Conservation (phyloP, 2,113 vertebrate species). For the Cathartes aura region DNA sequence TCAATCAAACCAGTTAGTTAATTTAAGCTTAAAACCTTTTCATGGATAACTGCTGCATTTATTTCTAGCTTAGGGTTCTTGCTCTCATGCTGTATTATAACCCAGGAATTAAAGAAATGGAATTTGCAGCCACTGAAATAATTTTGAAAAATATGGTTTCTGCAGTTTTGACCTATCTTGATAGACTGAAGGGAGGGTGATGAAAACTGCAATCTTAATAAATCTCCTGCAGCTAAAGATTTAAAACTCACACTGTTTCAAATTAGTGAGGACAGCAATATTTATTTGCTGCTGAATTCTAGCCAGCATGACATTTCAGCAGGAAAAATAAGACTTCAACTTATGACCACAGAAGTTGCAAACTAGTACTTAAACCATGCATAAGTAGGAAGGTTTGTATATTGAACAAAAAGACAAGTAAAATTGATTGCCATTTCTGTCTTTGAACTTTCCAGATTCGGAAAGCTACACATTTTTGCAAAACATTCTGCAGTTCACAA, state of each 20-base stretch:
- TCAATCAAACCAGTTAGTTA: background rate
- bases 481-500: background rate
- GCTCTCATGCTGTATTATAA: background rate
- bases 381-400: background rate
- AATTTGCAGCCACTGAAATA: constrained; percentile 28
- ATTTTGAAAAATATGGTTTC: constrained; percentile 30
- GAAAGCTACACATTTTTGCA: background rate
- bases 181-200: constrained; percentile 68
- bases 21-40: constrained; percentile 22
- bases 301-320: constrained; percentile 75
- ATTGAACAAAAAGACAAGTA: background rate
- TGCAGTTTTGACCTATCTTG: constrained; percentile 66
- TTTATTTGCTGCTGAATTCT: constrained; percentile 78
- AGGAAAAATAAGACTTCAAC: constrained; percentile 74
- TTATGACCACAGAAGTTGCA: constrained; percentile 62
- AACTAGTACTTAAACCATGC: constrained; percentile 14
- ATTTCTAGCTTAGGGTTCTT: background rate
- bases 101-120: constrained; percentile 20
- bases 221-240: constrained; percentile 75
- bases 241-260: constrained; percentile 81
- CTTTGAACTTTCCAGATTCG: background rate
- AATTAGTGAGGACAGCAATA: constrained; percentile 81
- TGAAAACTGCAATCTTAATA: constrained; percentile 80
- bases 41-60: constrained; percentile 2
- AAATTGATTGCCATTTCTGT: background rate